Evolutionary conservation across 2,888 invertebrate species (phyloP).

Genomic region (Entomobrya proxima): DNA sequence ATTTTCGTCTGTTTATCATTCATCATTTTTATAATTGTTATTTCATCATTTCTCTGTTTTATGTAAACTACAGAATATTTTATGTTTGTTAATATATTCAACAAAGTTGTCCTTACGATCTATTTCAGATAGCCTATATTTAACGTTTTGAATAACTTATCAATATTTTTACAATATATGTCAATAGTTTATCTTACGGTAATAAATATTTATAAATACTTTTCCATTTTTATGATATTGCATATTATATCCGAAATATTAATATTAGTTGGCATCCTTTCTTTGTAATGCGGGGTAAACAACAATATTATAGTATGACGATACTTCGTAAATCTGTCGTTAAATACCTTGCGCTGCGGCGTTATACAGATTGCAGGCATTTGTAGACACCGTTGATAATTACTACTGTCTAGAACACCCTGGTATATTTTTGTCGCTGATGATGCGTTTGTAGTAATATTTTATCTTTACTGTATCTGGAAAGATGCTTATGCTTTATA

Average conservation of each 20-base stretch:
- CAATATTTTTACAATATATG: too few relatives aligned
- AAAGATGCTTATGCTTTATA: background rate
- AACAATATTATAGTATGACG: background rate
- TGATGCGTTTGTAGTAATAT: background rate
- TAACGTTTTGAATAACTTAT: too few relatives aligned
- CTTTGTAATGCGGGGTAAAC: background rate
- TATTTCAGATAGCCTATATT: too few relatives aligned
- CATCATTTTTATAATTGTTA: background rate
- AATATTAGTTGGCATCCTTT: conserved; percentile 18
- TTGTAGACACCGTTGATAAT: background rate
- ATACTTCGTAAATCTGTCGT: background rate
- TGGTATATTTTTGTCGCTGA: conserved; percentile 50
- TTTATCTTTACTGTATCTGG: background rate
- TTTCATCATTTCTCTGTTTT: background rate
- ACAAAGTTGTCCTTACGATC: too few relatives aligned
- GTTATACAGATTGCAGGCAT: background rate
- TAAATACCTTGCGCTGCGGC: background rate
- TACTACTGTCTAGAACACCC: conserved; percentile 57
- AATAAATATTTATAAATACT: too few relatives aligned
- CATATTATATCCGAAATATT: background rate
- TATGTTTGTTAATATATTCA: too few relatives aligned
- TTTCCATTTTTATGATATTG: background rate
- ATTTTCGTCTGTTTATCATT: conserved; percentile 20
- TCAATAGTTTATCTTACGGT: too few relatives aligned
- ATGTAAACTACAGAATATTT: background rate